Percentiles rank a stretch among this genome's conserved stretches.
Conservation (phyloP, 2,113 vertebrate species). For the Glareola pratincola region DNA sequence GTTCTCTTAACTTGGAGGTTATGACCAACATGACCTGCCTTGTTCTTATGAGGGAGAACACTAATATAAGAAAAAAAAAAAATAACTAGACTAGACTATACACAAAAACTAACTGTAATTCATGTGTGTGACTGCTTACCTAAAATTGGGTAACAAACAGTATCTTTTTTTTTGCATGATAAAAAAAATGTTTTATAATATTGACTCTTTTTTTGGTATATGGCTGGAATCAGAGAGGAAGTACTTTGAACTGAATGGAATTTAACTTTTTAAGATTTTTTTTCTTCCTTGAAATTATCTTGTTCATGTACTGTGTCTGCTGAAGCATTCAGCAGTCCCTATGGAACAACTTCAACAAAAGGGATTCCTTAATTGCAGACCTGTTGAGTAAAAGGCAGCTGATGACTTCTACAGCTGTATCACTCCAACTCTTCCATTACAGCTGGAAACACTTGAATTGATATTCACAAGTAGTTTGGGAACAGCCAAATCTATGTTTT, state of each 20-base stretch:
- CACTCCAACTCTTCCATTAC: neutral
- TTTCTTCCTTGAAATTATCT: neutral
- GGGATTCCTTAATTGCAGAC: conserved; percentile 4
- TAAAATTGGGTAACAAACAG: neutral
- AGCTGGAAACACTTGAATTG: conserved; percentile 22
- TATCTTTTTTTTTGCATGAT: neutral
- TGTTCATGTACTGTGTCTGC: neutral
- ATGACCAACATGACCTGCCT: neutral
- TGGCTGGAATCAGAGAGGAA: neutral
- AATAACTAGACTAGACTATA: neutral
- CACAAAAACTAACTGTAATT: neutral
- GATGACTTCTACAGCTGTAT: neutral
- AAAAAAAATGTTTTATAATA: neutral
- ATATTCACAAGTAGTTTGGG: neutral
- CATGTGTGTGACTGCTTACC: neutral
- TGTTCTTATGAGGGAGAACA: neutral
- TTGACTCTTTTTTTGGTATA: neutral
- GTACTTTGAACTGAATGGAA: neutral
- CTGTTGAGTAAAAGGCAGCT: conserved; percentile 23
- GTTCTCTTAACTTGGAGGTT: neutral
- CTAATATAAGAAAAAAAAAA: neutral
- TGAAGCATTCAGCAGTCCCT: neutral
- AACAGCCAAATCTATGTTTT: neutral
- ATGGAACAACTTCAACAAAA: neutral
- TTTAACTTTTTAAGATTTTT: neutral